Conservation (phyloP, 2,797 vertebrate species). For the Alfaro cultratus region DNA sequence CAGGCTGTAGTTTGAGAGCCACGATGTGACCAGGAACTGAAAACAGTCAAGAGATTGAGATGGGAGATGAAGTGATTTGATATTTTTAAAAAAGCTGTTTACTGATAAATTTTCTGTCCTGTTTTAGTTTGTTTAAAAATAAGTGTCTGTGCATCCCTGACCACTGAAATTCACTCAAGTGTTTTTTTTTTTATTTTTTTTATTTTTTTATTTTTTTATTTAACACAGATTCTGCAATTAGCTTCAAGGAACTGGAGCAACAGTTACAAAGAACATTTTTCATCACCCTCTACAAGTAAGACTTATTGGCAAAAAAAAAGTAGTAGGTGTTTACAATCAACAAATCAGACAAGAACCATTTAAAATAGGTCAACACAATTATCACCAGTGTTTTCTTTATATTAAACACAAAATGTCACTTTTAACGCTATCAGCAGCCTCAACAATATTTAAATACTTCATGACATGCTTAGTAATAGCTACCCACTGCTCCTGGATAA, state of each 20-base stretch:
- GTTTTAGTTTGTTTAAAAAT: neutral
- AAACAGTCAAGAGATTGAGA: neutral
- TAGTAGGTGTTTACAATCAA: neutral
- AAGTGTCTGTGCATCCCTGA: neutral
- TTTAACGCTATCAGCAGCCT: neutral
- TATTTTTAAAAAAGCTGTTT: neutral
- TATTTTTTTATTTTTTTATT: neutral
- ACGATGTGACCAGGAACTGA: conserved; percentile 81
- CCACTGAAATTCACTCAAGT: neutral
- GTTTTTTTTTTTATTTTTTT: neutral
- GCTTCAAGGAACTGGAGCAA: neutral
- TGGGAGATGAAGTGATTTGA: neutral
- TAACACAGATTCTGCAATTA: neutral
- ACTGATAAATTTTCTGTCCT: too few relatives aligned
- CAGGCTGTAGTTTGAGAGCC: conserved; percentile 80
- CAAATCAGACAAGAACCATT: neutral
- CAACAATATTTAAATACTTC: neutral
- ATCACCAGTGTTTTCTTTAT: neutral
- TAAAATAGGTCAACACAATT: neutral
- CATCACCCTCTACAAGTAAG: neutral
- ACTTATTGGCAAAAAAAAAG: neutral
- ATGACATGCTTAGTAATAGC: neutral
- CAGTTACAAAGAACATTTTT: neutral
- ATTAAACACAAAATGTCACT: neutral
- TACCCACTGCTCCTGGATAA: neutral